Conservation (phyloP, 37 sponge, comb jelly and placozoan genomes). For the Cladorhizidae sp. region DNA sequence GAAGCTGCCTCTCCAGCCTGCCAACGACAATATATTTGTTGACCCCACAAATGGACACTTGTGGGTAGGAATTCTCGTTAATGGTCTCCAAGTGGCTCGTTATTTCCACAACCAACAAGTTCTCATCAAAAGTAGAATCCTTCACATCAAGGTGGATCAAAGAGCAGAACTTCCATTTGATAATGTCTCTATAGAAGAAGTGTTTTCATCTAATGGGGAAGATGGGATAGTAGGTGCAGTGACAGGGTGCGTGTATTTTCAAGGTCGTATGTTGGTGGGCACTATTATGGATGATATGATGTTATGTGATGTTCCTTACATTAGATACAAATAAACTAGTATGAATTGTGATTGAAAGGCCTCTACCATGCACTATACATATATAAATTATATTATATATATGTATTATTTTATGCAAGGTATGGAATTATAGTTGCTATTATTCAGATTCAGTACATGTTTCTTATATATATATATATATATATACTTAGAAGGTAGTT, state of each 20-base stretch:
- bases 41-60: slow-evolving; percentile 35
- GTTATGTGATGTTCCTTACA: slow-evolving; percentile 29
- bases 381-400: no score
- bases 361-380: no score
- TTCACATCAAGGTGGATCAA: slow-evolving; percentile 30
- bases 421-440: no score
- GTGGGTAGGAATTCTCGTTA: slow-evolving; percentile 15
- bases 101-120: neutral
- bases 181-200: slow-evolving; percentile 22
- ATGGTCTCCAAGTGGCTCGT: neutral
- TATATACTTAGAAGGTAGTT: no score
- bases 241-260: slow-evolving; percentile 6
- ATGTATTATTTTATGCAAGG: no score
- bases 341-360: no score
- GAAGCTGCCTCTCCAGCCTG: slow-evolving; percentile 12
- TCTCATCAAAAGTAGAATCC: neutral
- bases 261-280: slow-evolving; percentile 18
- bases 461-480: no score
- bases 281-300: slow-evolving; percentile 8
- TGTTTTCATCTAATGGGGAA: slow-evolving; percentile 19
- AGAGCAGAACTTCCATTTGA: slow-evolving; percentile 23
- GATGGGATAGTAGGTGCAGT: neutral
- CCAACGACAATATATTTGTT: slow-evolving; percentile 26
- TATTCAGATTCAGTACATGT: no score
- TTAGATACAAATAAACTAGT: slow-evolving; percentile 12